phyloP scores from a whole-genome alignment of 1,140 invertebrate species.

The Eubasilissa regina region DNA sequence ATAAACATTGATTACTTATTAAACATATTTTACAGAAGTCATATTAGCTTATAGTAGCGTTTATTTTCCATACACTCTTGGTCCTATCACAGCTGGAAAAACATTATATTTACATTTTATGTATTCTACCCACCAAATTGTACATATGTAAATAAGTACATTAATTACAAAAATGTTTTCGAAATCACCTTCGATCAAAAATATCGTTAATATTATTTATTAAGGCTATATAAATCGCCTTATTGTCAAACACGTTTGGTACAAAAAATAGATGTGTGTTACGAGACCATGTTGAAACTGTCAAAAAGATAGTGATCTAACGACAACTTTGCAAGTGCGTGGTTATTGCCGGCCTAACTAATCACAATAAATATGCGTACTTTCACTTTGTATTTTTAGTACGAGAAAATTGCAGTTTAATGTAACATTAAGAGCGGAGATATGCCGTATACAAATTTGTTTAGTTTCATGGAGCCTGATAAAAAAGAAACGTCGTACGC shows the following conservation, averaged over 20 bases:
- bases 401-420: slow-evolving; percentile 24
- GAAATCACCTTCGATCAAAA: too few relatives aligned
- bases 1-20: too few relatives aligned
- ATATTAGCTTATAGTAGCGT: too few relatives aligned
- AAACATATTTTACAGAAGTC: too few relatives aligned
- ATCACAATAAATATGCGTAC: slow-evolving; percentile 13
- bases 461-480: not conserved
- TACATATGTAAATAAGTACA: too few relatives aligned
- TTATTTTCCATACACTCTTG: too few relatives aligned
- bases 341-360: slow-evolving; percentile 1
- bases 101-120: too few relatives aligned
- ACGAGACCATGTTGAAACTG: not conserved
- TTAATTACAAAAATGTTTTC: too few relatives aligned
- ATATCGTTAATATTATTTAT: too few relatives aligned
- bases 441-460: not conserved
- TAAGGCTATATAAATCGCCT: not conserved
- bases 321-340: slow-evolving; percentile 17
- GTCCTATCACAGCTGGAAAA: too few relatives aligned
- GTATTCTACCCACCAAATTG: too few relatives aligned
- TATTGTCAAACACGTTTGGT: not conserved
- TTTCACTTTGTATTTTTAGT: slow-evolving; percentile 21
- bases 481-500: not conserved
- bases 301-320: slow-evolving; percentile 5
- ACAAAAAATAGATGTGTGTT: not conserved
- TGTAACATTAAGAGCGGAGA: slow-evolving; percentile 12